Evolutionary conservation across 2,113 vertebrate species (phyloP).

Genomic region (Oreotragus oreotragus): DNA sequence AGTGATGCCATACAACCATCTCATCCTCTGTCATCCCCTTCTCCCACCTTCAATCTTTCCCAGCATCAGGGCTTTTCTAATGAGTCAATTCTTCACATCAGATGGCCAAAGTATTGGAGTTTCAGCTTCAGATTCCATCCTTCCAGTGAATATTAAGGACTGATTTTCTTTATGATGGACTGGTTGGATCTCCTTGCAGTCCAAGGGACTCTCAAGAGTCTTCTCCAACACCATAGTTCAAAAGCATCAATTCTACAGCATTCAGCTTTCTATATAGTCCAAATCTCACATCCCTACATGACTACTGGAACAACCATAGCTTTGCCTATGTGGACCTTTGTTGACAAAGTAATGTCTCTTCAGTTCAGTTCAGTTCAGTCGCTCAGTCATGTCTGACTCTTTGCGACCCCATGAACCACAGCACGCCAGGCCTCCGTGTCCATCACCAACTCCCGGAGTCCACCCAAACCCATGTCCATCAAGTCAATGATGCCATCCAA

Average conservation of each 20-base stretch:
- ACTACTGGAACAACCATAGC: neutral
- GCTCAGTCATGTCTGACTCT: no score
- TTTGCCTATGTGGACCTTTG: neutral
- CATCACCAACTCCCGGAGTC: no score
- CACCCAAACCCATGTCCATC: no score
- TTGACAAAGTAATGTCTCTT: neutral
- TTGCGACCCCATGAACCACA: no score
- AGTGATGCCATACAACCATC: neutral
- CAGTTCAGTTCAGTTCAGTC: no score
- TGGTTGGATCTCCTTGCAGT: neutral
- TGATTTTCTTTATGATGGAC: neutral
- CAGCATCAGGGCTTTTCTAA: neutral
- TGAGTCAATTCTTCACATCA: neutral
- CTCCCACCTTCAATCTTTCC: neutral
- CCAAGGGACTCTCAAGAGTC: neutral
- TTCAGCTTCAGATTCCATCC: neutral
- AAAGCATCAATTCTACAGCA: neutral
- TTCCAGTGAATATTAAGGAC: neutral
- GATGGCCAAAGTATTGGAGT: neutral
- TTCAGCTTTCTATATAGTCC: neutral
- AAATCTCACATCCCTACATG: neutral
- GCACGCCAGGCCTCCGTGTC: no score
- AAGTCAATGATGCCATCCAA: no score
- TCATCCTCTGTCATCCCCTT: neutral
- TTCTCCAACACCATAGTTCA: neutral